Evolutionary conservation across 2,888 invertebrate genomes (phyloP).

Genomic region (Drosophila eohydei): DNA sequence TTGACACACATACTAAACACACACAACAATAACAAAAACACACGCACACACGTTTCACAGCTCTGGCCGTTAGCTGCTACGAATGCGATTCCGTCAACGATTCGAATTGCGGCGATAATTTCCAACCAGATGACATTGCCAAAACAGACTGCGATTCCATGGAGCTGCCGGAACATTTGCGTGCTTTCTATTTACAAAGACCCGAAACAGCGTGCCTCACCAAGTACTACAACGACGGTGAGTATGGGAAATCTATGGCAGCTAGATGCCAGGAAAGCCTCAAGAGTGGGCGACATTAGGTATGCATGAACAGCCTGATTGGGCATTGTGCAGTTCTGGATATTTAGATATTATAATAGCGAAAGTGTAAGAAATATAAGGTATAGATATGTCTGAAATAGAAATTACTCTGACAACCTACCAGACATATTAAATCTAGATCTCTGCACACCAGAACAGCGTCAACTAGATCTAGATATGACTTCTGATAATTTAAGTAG

Average conservation of each 20-base stretch:
- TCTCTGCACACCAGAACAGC: neutral
- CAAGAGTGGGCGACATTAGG: neutral
- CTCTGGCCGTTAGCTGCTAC: constrained; percentile 78
- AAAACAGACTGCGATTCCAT: constrained; percentile 75
- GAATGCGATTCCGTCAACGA: constrained; percentile 82
- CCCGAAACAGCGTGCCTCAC: constrained; percentile 81
- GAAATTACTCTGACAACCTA: neutral
- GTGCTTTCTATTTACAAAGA: constrained; percentile 50
- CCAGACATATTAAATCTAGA: neutral
- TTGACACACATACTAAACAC: constrained; percentile 64
- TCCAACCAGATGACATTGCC: constrained; percentile 68
- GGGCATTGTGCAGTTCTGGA: neutral
- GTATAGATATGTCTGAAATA: neutral
- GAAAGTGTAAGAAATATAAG: neutral
- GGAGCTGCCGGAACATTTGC: constrained; percentile 70
- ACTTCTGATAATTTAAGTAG: too few species aligned
- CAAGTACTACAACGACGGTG: constrained; percentile 74
- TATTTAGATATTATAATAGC: neutral
- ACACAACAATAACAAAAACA: neutral
- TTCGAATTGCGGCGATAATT: constrained; percentile 72
- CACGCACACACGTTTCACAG: constrained; percentile 50
- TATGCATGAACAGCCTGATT: neutral
- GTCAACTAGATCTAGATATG: too few species aligned
- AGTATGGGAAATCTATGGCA: constrained; percentile 37
- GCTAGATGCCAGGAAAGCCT: neutral